Conservation (phyloP, 2,113 vertebrate species). For the Carassius gibelio region DNA sequence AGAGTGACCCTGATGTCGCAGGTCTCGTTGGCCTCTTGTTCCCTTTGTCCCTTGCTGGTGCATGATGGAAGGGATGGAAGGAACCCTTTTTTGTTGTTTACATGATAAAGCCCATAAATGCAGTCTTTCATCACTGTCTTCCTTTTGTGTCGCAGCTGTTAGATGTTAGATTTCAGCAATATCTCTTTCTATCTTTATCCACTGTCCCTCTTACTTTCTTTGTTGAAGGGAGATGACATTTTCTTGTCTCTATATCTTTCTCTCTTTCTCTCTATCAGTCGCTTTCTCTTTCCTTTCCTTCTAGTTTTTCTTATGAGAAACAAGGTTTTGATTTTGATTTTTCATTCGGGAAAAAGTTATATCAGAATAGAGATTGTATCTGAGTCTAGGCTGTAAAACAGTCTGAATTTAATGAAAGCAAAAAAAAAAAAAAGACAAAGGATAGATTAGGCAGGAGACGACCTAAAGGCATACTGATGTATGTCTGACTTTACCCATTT, state of each 20-base stretch:
- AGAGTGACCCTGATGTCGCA: constrained; percentile 15
- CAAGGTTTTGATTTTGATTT: not conserved
- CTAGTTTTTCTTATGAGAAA: not conserved
- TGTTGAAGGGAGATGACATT: constrained; percentile 15
- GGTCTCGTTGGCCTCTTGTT: not conserved
- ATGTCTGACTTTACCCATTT: constrained; percentile 31
- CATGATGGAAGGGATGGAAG: not conserved
- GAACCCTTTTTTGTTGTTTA: not conserved
- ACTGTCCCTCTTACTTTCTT: constrained; percentile 11
- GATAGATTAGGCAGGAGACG: constrained; percentile 32
- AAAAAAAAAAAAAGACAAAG: constrained; percentile 45
- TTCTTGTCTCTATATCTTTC: not conserved
- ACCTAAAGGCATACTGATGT: constrained; percentile 34
- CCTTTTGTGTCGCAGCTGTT: constrained; percentile 14
- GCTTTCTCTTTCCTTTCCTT: not conserved
- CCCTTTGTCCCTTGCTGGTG: not conserved
- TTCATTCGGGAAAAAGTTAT: constrained; percentile 26
- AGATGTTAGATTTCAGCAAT: constrained; percentile 18
- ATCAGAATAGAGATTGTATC: constrained; percentile 26
- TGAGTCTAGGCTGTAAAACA: constrained; percentile 47
- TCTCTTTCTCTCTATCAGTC: not conserved
- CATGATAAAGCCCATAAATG: not conserved
- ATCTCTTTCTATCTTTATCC: constrained; percentile 29
- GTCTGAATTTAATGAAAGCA: constrained; percentile 45
- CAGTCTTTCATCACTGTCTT: constrained; percentile 3